Evolutionary conservation across 2,888 invertebrate genomes (phyloP), one percentile per base, ranked within the genome.

Genomic region (Alitta virens): DNA sequence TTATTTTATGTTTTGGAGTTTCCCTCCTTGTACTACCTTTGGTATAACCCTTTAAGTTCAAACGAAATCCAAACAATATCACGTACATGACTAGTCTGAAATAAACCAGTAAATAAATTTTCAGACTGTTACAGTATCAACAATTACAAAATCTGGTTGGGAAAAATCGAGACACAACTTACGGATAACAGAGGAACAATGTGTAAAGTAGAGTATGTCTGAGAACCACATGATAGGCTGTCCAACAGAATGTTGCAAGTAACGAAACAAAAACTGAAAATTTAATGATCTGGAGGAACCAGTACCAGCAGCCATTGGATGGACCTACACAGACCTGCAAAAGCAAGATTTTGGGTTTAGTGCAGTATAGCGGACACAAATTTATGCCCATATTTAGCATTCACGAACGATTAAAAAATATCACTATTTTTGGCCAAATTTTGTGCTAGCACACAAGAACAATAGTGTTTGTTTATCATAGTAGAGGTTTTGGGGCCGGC

Each of bases 141-240:
- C n/a, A 9, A 52, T 14, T 25, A 24, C 26, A 5, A 7, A 23
- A 52, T 25, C 23, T 16, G 16, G 7, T 16, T n/a, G n/a, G n/a
- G n/a, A n/a, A n/a, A n/a, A 52, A 24, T 52, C 16, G 23, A 52
- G 9, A 27, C 7, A 40, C 5, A n/a, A 89, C 93, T 89, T 86
- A 94, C 94, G 94, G 94, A 84, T 94, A 95, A 71, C 89, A 88
- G 14, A 96, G 85, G 76, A 91, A 91, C 76, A 94, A 88, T 72
- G 93, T 88, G 74, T 91, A 90, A 69, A 91, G 85, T 3, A 90
- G 82, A 26, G 90, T 88, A 81, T 93, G 89, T 72, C 73, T 71
- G 27, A 71, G 68, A 23, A 80, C 65, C 1, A 80, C 76, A 55
- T 75, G 69, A 58, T 77, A 80, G n/a, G 69, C 72, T n/a, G 76